Evolutionary conservation across 1,140 invertebrate genomes (phyloP).

Genomic region (Chironomus striatipennis): DNA sequence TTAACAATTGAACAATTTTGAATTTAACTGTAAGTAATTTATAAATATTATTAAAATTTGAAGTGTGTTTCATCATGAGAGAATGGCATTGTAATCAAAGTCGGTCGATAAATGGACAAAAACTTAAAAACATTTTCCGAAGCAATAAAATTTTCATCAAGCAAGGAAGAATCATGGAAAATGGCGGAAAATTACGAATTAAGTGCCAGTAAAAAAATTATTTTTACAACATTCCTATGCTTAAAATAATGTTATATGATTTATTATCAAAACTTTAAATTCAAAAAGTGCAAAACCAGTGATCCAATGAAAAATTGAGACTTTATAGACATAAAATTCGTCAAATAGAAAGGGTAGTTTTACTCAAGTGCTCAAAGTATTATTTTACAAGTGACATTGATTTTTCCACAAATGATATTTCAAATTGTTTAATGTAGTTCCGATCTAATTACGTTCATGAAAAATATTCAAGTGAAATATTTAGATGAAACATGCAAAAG

Average conservation of each 20-base stretch:
- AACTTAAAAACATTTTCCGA: background rate
- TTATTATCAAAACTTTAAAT: background rate
- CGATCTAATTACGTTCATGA: no score
- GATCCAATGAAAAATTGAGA: background rate
- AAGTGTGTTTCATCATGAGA: no score
- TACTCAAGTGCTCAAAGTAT: background rate
- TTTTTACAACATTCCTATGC: background rate
- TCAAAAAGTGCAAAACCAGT: background rate
- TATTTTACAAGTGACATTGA: background rate
- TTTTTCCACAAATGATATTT: background rate
- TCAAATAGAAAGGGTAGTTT: background rate
- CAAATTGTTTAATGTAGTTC: background rate
- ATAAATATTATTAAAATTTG: no score
- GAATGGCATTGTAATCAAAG: no score
- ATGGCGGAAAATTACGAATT: background rate
- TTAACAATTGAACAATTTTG: no score
- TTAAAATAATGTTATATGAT: background rate
- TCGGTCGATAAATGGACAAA: background rate
- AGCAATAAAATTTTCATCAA: background rate
- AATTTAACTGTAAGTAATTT: no score
- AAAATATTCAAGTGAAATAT: no score
- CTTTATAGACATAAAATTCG: background rate
- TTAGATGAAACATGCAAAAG: no score
- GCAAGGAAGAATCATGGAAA: background rate
- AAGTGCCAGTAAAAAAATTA: background rate